A percentile compares a stretch with the other conserved stretches of the same genome.
These are phyloP conservation scores for Drosophila anomelani DNA, from an alignment of 2,888 invertebrate species.

Conservation along the genomic window DNA sequence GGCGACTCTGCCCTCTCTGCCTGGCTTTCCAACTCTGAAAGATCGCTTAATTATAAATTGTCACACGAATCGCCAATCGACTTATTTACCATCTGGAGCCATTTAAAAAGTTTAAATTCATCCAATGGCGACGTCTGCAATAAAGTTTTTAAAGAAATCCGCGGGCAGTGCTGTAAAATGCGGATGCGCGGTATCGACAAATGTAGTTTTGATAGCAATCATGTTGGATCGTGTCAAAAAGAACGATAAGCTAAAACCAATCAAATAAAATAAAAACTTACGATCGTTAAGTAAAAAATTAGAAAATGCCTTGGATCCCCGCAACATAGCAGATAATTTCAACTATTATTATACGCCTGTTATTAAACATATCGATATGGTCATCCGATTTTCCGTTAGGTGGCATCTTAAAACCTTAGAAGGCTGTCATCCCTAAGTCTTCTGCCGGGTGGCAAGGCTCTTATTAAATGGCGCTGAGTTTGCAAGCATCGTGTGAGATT, in stretches of 20 bases:
- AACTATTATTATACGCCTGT: no score
- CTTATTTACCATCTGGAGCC: background rate
- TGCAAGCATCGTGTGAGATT: slow-evolving; percentile 11
- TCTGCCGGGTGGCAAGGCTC: background rate
- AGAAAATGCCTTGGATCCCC: background rate
- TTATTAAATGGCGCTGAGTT: slow-evolving; percentile 37
- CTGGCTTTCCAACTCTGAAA: background rate
- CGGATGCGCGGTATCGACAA: no score
- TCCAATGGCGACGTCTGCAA: background rate
- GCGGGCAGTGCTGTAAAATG: slow-evolving; percentile 3
- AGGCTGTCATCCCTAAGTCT: background rate
- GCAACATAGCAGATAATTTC: no score
- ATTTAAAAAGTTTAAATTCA: background rate
- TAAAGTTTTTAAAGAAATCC: background rate
- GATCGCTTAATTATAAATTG: no score
- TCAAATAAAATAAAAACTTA: background rate
- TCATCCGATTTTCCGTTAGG: background rate
- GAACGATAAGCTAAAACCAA: background rate
- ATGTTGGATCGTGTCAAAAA: background rate
- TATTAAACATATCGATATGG: background rate
- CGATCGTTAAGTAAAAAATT: background rate
- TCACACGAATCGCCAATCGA: background rate
- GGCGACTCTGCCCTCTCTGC: slow-evolving; percentile 1
- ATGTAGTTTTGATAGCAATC: background rate
- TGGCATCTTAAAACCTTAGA: background rate